These are phyloP conservation scores for Aradophagus sp. DNA, from an alignment of 1,140 invertebrate species.

Conservation along the genomic window DNA sequence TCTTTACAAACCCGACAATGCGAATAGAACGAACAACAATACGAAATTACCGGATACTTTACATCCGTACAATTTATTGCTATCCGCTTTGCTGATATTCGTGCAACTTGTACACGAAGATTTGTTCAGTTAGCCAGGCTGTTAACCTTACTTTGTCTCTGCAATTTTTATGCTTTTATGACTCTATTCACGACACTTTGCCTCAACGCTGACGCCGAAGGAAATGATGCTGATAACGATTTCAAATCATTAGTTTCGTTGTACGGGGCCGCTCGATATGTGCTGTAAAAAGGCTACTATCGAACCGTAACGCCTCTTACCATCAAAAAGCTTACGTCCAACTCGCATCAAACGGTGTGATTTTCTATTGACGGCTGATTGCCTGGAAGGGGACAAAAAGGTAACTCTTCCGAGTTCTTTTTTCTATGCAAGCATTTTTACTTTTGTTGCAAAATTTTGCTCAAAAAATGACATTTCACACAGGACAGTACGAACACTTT, in stretches of 20 bases:
- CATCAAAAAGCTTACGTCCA: no score
- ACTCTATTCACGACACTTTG: constrained; percentile 48
- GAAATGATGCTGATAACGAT: constrained; percentile 46
- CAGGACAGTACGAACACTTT: no score
- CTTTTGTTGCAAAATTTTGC: no score
- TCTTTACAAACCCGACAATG: constrained; percentile 59
- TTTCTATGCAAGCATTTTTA: no score
- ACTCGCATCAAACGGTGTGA: no score
- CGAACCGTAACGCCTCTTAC: no score
- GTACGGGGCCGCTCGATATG: no score
- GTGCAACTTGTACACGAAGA: constrained; percentile 58
- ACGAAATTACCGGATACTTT: constrained; percentile 62
- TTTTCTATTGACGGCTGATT: no score
- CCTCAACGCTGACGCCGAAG: constrained; percentile 26
- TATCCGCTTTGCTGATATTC: constrained; percentile 58
- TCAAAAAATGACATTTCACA: no score
- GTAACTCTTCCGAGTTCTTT: no score
- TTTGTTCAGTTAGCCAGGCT: constrained; percentile 57
- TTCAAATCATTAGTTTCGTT: constrained; percentile 3
- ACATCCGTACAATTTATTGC: constrained; percentile 60
- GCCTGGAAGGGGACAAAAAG: no score
- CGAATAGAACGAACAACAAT: constrained; percentile 61
- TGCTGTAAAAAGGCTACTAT: no score
- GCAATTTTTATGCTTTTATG: constrained; percentile 57
- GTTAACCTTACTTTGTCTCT: constrained; percentile 56